A percentile compares a stretch with the other conserved stretches of the same genome.
Conservation (phyloP, 2,888 invertebrate genomes). For the Phrixothrix hirtus region DNA sequence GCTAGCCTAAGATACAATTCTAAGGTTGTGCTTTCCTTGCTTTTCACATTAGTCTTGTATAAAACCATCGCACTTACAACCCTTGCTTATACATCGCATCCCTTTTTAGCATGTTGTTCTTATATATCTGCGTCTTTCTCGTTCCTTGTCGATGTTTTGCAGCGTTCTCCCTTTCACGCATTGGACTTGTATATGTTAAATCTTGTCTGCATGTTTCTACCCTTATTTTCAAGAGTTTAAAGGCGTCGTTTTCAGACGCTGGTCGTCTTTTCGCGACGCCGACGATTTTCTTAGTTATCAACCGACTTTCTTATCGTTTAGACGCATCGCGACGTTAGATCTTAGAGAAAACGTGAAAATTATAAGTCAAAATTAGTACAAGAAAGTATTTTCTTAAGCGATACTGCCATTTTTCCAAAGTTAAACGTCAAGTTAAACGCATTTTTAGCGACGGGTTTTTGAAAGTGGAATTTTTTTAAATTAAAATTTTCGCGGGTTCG, state of each 20-base stretch:
- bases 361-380: slow-evolving; percentile 18
- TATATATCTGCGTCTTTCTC: slow-evolving; percentile 49
- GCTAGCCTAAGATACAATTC: slow-evolving; percentile 54
- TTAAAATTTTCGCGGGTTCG: slow-evolving; percentile 10
- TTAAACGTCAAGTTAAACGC: slow-evolving; percentile 1
- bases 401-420: background rate
- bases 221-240: slow-evolving; percentile 54
- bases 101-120: slow-evolving; percentile 47
- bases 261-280: slow-evolving; percentile 57
- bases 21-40: slow-evolving; percentile 52
- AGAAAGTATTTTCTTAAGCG: slow-evolving; percentile 13
- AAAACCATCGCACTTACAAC: slow-evolving; percentile 46
- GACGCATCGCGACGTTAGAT: slow-evolving; percentile 52
- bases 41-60: slow-evolving; percentile 49
- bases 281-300: slow-evolving; percentile 57
- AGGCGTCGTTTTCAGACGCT: slow-evolving; percentile 57
- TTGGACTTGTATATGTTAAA: slow-evolving; percentile 48
- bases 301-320: slow-evolving; percentile 56
- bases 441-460: slow-evolving; percentile 16
- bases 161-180: slow-evolving; percentile 44
- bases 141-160: slow-evolving; percentile 50
- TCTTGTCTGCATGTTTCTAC: slow-evolving; percentile 41
- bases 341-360: slow-evolving; percentile 18
- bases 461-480: slow-evolving; percentile 3
- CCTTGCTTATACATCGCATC: slow-evolving; percentile 47